Base-by-base conservation (phyloP, 2,113 vertebrate genomes). In the Podarcis muralis region DNA sequence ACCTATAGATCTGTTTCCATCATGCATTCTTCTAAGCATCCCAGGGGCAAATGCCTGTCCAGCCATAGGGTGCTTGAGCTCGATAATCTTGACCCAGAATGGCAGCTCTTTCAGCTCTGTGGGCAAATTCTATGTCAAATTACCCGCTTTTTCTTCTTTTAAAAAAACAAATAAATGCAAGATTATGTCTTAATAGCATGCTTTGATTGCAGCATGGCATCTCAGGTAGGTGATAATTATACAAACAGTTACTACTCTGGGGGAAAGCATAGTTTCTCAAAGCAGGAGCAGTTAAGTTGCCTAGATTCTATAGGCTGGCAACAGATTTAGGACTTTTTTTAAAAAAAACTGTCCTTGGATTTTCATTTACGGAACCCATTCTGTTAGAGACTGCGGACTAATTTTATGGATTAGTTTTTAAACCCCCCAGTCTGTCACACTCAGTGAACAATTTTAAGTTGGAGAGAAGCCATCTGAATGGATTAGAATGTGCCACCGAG, bases 391-490 rank as follows among this genome's bases (percentile, higher is more conserved):
- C 93, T 92, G 87, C 0, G 40, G 90, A 91, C 94, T 94, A 94
- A 95, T 97, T 83, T 96, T 96, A 91, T 0, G 75, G 95, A 88
- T 91, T 84, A 91, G 95, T 94, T 95, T 77, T 92, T 90, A 95
- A 95, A 92, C 92, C 92, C 90, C 77, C 93, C 83, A n/a, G 94
- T 90, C 95, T 92, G 96, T 95, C 94, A 89, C 91, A 75, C 91
- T 94, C 95, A 12, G 30, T 94, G 90, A 95, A 92, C 93, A 94
- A 93, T 91, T 92, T 88, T 92, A 69, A 93, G 88, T 90, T 96
- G 96, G 96, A 94, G 94, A 93, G 95, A 92, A 95, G 95, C 96
- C 96, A 93, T 93, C 87, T 93, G 96, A 92, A 93, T 85, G 91
- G 92, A 93, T 2, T 85, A 94, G 90, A 95, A 87, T 88, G 90